These are phyloP conservation scores for Apodemia hepburni DNA, from an alignment of 2,888 invertebrate species.

Conservation along the genomic window DNA sequence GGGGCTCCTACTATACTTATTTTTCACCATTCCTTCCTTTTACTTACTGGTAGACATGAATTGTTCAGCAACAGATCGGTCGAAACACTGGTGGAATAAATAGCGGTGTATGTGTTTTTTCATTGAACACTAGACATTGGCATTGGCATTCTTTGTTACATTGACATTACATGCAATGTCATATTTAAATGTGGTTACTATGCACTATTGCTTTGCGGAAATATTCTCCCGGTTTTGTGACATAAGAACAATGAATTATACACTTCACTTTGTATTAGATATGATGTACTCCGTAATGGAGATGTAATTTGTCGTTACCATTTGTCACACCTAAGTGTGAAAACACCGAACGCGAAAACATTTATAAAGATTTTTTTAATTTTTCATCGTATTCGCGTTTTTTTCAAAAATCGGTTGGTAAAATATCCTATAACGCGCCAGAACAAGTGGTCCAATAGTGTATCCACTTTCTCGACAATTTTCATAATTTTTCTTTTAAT, in stretches of 20 bases:
- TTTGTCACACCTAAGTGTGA: no score
- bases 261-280: neutral
- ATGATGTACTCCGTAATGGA: neutral
- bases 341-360: no score
- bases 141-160: constrained; percentile 24
- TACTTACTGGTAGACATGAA: neutral
- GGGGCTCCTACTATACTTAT: no score
- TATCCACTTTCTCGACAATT: no score
- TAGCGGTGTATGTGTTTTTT: constrained; percentile 17
- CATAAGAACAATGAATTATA: neutral
- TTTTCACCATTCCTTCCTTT: no score
- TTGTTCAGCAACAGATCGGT: neutral
- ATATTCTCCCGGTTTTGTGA: constrained; percentile 18
- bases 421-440: no score
- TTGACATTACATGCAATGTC: constrained; percentile 26
- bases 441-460: no score
- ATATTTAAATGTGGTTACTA: constrained; percentile 19
- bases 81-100: neutral
- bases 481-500: no score
- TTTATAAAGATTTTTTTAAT: no score
- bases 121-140: constrained; percentile 22
- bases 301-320: neutral
- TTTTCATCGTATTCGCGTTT: no score
- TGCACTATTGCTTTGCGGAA: constrained; percentile 24
- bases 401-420: no score